Conservation (phyloP, 2,888 invertebrate species). For the Holacanthella duospinosa region DNA sequence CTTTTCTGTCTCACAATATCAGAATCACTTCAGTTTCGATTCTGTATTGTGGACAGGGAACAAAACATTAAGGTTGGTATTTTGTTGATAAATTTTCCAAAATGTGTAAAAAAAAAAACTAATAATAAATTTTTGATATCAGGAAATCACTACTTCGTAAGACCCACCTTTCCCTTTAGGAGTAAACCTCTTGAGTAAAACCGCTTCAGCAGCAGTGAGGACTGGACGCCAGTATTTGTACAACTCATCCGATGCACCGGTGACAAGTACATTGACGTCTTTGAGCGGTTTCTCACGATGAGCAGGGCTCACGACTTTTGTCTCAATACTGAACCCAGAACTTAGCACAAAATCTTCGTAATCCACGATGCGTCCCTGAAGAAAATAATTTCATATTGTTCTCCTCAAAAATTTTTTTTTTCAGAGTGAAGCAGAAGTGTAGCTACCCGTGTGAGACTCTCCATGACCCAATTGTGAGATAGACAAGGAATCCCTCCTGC, state of each 20-base stretch:
- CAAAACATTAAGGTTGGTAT: too few species aligned
- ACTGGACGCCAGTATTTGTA: slow-evolving; percentile 37
- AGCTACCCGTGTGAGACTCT: slow-evolving; percentile 46
- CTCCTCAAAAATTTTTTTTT: neutral
- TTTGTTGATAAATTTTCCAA: too few species aligned
- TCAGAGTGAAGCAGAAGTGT: too few species aligned
- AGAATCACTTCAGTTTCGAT: too few species aligned
- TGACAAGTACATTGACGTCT: slow-evolving; percentile 29
- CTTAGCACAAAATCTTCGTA: slow-evolving; percentile 24
- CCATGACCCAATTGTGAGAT: slow-evolving; percentile 60
- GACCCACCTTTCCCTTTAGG: too few species aligned
- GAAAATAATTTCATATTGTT: slow-evolving; percentile 5
- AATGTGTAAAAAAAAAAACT: neutral
- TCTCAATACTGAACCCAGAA: slow-evolving; percentile 32
- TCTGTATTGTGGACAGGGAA: too few species aligned
- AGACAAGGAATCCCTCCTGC: slow-evolving; percentile 56
- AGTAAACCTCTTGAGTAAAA: slow-evolving; percentile 23
- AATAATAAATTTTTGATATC: neutral
- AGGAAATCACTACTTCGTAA: too few species aligned
- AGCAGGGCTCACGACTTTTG: slow-evolving; percentile 20
- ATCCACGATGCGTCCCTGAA: slow-evolving; percentile 24
- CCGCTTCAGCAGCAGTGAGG: slow-evolving; percentile 31
- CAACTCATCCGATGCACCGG: slow-evolving; percentile 30
- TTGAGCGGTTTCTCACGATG: slow-evolving; percentile 31
- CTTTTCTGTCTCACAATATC: too few species aligned